phyloP scores from a whole-genome alignment of 2,113 vertebrate species.

The Pangasianodon gigas region DNA sequence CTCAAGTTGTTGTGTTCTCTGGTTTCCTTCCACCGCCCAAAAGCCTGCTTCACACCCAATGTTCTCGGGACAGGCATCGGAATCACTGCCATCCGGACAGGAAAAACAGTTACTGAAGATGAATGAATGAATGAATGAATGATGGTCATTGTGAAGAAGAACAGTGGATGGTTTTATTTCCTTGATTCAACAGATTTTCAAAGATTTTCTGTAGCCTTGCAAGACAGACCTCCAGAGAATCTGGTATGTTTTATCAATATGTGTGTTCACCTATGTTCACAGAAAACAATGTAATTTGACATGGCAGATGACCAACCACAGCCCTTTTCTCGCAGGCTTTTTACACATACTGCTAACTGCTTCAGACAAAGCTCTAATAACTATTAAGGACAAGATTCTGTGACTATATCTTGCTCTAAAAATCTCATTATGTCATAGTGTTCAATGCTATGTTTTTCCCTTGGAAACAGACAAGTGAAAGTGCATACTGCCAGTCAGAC shows the following conservation, averaged over 20 bases:
- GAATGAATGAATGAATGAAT: neutral
- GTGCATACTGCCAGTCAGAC: neutral
- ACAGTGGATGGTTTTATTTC: neutral
- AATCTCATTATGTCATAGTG: neutral
- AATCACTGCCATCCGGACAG: neutral
- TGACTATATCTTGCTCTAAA: neutral
- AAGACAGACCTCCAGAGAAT: neutral
- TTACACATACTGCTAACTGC: neutral
- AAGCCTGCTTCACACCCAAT: neutral
- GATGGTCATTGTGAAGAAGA: neutral
- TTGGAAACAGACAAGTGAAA: neutral
- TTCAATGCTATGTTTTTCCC: neutral
- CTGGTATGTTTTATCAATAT: neutral
- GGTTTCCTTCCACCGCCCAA: no score
- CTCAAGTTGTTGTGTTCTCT: neutral
- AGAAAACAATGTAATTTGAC: neutral
- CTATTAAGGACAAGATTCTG: no score
- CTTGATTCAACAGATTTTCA: neutral
- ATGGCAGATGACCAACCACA: neutral
- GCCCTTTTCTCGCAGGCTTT: neutral
- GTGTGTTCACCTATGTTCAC: neutral
- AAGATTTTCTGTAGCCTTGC: neutral
- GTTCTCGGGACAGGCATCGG: neutral
- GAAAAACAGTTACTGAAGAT: neutral
- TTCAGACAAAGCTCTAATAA: neutral